phyloP scores from a whole-genome alignment of 2,888 invertebrate species.

The Lottia gigantea region DNA sequence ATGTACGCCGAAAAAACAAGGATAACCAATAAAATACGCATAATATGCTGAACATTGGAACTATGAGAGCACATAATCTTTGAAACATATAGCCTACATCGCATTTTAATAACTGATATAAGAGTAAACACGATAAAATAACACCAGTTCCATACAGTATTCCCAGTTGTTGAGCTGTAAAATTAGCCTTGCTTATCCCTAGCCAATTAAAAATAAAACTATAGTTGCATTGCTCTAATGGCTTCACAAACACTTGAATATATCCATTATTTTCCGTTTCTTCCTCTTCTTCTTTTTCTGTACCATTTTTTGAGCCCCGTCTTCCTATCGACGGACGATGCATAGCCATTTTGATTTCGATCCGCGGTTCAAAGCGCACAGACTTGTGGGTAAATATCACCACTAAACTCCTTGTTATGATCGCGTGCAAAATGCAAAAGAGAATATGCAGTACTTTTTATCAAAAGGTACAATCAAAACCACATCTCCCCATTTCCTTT shows the following conservation, averaged over 20 bases:
- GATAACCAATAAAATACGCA: conserved; percentile 66
- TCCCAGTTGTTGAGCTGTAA: conserved; percentile 52
- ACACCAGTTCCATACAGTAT: conserved; percentile 52
- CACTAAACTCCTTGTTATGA: not conserved
- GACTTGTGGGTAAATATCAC: conserved; percentile 27
- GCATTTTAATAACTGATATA: conserved; percentile 56
- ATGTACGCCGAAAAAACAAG: conserved; percentile 61
- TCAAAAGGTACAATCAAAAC: not conserved
- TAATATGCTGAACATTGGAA: conserved; percentile 64
- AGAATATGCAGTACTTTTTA: not conserved
- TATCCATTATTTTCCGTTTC: conserved; percentile 82
- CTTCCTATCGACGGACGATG: conserved; percentile 51
- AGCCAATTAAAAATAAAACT: conserved; percentile 58
- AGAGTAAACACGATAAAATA: conserved; percentile 43
- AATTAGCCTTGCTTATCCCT: conserved; percentile 50
- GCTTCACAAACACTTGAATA: conserved; percentile 70
- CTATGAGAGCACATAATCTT: conserved; percentile 56
- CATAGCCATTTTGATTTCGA: conserved; percentile 50
- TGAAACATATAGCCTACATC: conserved; percentile 62
- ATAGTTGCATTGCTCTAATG: conserved; percentile 60
- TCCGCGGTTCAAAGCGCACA: conserved; percentile 24
- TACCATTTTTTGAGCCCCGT: conserved; percentile 59
- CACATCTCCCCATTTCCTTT: too few relatives aligned
- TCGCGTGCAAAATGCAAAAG: conserved; percentile 4
- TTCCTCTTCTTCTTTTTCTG: conserved; percentile 54